Evolutionary conservation across 1,140 invertebrate genomes (phyloP).

Genomic region (Mercenaria mercenaria): DNA sequence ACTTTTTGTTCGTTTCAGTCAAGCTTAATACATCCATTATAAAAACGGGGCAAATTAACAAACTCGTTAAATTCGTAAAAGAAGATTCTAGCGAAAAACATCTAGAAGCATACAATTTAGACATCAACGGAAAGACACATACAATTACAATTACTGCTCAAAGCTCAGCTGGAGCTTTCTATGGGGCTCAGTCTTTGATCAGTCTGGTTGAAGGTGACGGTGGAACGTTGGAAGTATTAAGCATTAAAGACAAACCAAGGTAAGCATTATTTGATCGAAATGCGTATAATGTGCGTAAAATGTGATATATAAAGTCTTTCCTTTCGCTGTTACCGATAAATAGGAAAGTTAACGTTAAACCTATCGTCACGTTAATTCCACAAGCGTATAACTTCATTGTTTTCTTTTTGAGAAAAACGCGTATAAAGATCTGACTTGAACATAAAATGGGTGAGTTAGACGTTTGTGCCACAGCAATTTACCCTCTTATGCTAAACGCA

Average conservation of each 20-base stretch:
- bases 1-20: background rate
- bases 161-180: slow-evolving; percentile 10
- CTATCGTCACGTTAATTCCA: too few relatives aligned
- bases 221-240: background rate
- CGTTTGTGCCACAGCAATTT: too few relatives aligned
- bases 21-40: background rate
- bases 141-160: background rate
- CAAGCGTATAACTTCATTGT: too few relatives aligned
- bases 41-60: background rate
- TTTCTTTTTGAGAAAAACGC: too few relatives aligned
- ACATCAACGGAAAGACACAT: background rate
- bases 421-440: too few relatives aligned
- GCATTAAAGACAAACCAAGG: slow-evolving; percentile 13
- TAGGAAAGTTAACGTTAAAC: too few relatives aligned
- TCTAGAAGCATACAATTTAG: slow-evolving; percentile 32
- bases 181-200: slow-evolving; percentile 31
- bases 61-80: background rate
- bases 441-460: too few relatives aligned
- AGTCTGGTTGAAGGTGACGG: slow-evolving; percentile 31
- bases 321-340: too few relatives aligned
- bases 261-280: too few relatives aligned
- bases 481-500: too few relatives aligned
- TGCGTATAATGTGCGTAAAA: too few relatives aligned
- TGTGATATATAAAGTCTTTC: too few relatives aligned
- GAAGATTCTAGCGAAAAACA: background rate